phyloP scores from a whole-genome alignment of 2,113 vertebrate species.

The Sarotherodon lohbergeri region DNA sequence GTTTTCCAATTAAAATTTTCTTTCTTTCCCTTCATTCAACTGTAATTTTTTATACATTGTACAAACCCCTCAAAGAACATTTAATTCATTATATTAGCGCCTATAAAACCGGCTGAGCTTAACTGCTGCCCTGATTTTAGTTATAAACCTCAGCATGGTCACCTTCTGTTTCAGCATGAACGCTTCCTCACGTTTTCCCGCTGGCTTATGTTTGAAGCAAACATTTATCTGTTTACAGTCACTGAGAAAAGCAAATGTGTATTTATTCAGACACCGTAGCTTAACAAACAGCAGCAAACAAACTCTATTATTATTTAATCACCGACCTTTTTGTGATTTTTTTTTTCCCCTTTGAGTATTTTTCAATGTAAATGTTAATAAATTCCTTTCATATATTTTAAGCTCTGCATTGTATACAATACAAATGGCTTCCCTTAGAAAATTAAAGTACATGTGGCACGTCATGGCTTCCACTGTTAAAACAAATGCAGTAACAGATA shows the following conservation, averaged over 20 bases:
- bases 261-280: accelerated
- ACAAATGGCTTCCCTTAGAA: not conserved
- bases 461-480: not conserved
- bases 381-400: not conserved
- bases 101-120: not conserved
- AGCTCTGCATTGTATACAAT: not conserved
- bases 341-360: not conserved
- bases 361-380: not conserved
- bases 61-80: not conserved
- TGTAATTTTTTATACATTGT: not conserved
- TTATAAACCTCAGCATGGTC: not conserved
- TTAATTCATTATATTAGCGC: not conserved
- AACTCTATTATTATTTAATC: not conserved
- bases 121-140: not conserved
- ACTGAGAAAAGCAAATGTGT: not conserved
- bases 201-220: not conserved
- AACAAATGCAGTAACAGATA: not conserved
- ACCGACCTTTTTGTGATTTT: not conserved
- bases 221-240: not conserved
- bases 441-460: not conserved
- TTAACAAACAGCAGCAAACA: not conserved
- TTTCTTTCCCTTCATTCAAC: not conserved
- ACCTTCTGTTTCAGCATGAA: not conserved
- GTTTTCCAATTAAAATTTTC: not conserved
- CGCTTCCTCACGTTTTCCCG: not conserved